Evolutionary conservation across 1,140 invertebrate species (phyloP).

Genomic region (Zaprionus africanus): DNA sequence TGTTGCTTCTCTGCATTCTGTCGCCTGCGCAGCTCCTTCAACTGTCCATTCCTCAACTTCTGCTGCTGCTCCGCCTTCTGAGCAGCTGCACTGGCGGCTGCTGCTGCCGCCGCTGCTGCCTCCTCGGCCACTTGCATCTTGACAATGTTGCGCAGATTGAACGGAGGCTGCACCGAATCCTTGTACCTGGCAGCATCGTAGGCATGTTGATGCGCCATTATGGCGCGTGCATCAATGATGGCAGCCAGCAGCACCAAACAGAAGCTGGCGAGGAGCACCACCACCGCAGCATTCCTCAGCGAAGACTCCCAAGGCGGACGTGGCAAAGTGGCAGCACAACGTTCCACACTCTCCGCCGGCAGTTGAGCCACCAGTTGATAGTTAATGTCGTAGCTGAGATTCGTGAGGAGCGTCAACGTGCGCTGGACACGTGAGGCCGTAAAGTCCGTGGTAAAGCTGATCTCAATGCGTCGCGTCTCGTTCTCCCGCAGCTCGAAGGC

Average conservation of each 20-base stretch:
- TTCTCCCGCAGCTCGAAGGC: slow-evolving; percentile 93
- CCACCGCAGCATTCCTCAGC: slow-evolving; percentile 89
- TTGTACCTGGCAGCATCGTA: slow-evolving; percentile 85
- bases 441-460: slow-evolving; percentile 97
- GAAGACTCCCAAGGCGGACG: slow-evolving; percentile 92
- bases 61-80: slow-evolving; percentile 40
- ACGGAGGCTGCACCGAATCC: slow-evolving; percentile 85
- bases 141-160: slow-evolving; percentile 86
- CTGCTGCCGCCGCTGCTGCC: slow-evolving; percentile 36
- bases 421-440: slow-evolving; percentile 92
- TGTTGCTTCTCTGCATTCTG: background rate
- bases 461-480: slow-evolving; percentile 93
- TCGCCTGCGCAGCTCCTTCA: slow-evolving; percentile 61
- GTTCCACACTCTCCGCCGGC: slow-evolving; percentile 90
- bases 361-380: slow-evolving; percentile 93
- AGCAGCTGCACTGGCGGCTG: slow-evolving; percentile 22
- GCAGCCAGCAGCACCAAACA: slow-evolving; percentile 89
- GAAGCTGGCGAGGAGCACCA: slow-evolving; percentile 88
- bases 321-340: slow-evolving; percentile 89
- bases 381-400: slow-evolving; percentile 87
- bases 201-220: slow-evolving; percentile 86
- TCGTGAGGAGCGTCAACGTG: slow-evolving; percentile 86
- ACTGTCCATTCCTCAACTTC: slow-evolving; percentile 32
- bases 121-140: slow-evolving; percentile 62
- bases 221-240: slow-evolving; percentile 90